Base-by-base conservation (phyloP, 2,888 invertebrate species). In the Opisthograptis luteolata region DNA sequence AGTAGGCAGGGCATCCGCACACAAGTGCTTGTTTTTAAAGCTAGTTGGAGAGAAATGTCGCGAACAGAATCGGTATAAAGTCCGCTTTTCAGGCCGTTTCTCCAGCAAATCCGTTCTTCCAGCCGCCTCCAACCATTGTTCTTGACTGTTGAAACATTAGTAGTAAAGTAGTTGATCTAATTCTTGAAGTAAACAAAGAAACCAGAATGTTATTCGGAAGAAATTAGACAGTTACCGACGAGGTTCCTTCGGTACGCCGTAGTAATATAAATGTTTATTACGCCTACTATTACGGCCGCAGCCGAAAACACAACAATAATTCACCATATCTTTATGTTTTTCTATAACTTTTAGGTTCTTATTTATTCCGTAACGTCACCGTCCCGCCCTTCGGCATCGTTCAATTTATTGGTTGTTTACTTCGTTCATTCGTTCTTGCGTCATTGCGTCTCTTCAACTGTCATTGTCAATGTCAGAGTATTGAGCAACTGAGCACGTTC, bases 261-360 rank as follows among this genome's bases (percentile, higher is more conserved):
- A 88, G 55, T 71, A 89, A 51, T 80, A 83, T 27, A 89, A 71
- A 58, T 85, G 79, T 54, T 79, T 82, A 58, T 80, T 79, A n/a
- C 62, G 66, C 64, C 78, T 76, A 55, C 81, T 87, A 45, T 87
- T 89, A 4, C 86, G 76, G 3, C 79, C 79, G 54, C 89, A 89
- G 15, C 84, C 81, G 17, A 66, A 47, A 0, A 89, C 87, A 59
- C 86, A 86, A 55, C 89, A 89, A 57, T 88, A 87, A 58, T 89
- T 89, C 1, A 88, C 88, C 89, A 89, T 87, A 55, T n/a, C n/a
- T n/a, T n/a, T n/a, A n/a, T n/a, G n/a, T n/a, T n/a, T n/a, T n/a
- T n/a, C n/a, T n/a, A n/a, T n/a, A n/a, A n/a, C n/a, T n/a, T n/a
- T n/a, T n/a, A n/a, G n/a, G n/a, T n/a, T n/a, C n/a, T n/a, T n/a